Percentiles rank a stretch among this genome's conserved stretches.
Conservation (phyloP, 2,113 vertebrate genomes). For the Phyllopteryx taeniolatus region DNA sequence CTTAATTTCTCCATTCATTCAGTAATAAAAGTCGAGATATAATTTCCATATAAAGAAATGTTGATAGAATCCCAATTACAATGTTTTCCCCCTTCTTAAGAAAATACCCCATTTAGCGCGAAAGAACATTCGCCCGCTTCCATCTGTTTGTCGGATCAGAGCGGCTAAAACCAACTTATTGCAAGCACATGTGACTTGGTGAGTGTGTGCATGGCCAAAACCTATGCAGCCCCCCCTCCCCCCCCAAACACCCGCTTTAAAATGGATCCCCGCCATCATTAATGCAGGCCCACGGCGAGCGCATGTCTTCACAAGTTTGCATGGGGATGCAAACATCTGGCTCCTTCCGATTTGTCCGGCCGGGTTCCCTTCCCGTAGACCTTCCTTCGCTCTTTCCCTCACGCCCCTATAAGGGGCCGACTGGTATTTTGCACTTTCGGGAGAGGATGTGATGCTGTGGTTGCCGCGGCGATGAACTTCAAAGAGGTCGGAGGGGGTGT, state of each 20-base stretch:
- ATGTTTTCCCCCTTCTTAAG: slow-evolving; percentile 6
- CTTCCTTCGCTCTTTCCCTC: neutral
- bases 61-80: neutral
- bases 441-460: slow-evolving; percentile 37
- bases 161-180: slow-evolving; percentile 56
- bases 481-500: slow-evolving; percentile 40
- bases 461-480: slow-evolving; percentile 55
- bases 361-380: slow-evolving; percentile 25
- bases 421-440: slow-evolving; percentile 22
- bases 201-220: slow-evolving; percentile 41
- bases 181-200: slow-evolving; percentile 68
- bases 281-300: slow-evolving; percentile 65
- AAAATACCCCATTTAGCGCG: slow-evolving; percentile 11
- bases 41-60: neutral
- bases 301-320: slow-evolving; percentile 46
- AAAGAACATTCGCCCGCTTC: slow-evolving; percentile 16
- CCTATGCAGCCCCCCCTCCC: slow-evolving; percentile 50
- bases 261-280: slow-evolving; percentile 62
- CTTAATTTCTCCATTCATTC: neutral
- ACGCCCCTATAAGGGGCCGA: slow-evolving; percentile 10
- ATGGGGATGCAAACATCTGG: slow-evolving; percentile 55
- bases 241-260: slow-evolving; percentile 35
- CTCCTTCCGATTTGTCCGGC: slow-evolving; percentile 35
- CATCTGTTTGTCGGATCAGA: slow-evolving; percentile 42
- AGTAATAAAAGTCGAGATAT: neutral